phyloP scores from a whole-genome alignment of 1,140 invertebrate species.

The Eriocheir sinensis region DNA sequence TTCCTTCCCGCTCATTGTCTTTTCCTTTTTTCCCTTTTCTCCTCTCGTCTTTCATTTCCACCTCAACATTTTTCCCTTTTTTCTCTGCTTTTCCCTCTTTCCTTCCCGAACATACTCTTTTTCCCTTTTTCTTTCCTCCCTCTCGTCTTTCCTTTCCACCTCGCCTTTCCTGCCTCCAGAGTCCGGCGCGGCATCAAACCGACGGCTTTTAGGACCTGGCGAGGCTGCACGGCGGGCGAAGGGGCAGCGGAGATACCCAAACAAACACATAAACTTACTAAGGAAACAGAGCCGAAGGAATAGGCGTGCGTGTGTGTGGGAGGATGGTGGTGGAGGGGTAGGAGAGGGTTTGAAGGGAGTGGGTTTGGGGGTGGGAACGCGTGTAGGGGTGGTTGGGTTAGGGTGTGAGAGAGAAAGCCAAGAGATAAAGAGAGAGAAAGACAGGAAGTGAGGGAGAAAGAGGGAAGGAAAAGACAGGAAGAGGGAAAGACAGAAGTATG shows the following conservation, averaged over 20 bases:
- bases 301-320: background rate
- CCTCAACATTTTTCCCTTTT: no score
- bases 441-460: background rate
- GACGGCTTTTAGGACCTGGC: background rate
- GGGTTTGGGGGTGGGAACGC: background rate
- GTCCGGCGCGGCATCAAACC: slow-evolving; percentile 9
- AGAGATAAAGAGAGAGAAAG: no score
- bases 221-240: background rate
- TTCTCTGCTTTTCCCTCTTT: no score
- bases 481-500: no score
- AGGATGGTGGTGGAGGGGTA: background rate
- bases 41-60: no score
- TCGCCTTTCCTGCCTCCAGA: no score
- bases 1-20: no score
- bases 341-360: background rate
- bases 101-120: no score
- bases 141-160: background rate
- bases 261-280: slow-evolving; percentile 26
- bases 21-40: no score
- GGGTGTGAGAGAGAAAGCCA: background rate
- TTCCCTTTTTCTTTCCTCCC: background rate
- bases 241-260: slow-evolving; percentile 19
- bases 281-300: slow-evolving; percentile 12
- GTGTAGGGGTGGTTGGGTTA: background rate
- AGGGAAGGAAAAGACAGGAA: background rate